A percentile compares a stretch with the other conserved stretches of the same genome.
Conservation (phyloP, 2,888 invertebrate species). For the Pardosa pseudoannulata region DNA sequence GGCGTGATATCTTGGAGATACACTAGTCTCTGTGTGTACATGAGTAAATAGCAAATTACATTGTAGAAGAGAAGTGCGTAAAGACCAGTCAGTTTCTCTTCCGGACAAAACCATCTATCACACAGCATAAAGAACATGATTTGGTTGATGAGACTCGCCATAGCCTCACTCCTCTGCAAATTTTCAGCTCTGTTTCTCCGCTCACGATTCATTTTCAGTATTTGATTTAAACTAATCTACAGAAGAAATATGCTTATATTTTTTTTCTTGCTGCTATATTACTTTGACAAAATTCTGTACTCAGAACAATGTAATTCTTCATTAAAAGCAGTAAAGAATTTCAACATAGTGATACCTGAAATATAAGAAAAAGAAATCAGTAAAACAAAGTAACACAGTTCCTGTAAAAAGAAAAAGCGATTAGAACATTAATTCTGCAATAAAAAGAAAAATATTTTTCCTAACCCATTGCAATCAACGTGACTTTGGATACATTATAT, state of each 20-base stretch:
- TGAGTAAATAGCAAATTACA: conserved; percentile 87
- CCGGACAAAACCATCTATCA: conserved; percentile 82
- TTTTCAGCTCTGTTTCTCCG: conserved; percentile 40
- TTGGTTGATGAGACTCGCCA: conserved; percentile 78
- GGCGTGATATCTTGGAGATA: conserved; percentile 88
- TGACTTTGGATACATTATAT: too few species aligned
- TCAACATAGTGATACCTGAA: conserved; percentile 40
- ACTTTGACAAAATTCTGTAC: not conserved
- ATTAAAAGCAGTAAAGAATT: too few species aligned
- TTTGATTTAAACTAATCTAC: not conserved
- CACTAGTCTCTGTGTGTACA: conserved; percentile 85
- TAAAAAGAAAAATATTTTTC: too few species aligned
- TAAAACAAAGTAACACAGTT: not conserved
- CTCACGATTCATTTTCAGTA: conserved; percentile 58
- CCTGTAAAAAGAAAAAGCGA: too few species aligned
- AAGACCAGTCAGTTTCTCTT: conserved; percentile 82
- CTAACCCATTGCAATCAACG: too few species aligned
- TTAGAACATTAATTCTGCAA: too few species aligned
- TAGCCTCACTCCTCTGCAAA: conserved; percentile 53
- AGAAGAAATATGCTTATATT: not conserved
- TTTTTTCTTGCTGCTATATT: not conserved
- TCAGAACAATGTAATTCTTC: not conserved
- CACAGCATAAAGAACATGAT: conserved; percentile 86
- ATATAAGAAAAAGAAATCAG: not conserved
- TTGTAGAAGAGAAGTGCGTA: conserved; percentile 90